Conservation (phyloP, 1,140 invertebrate species). For the Tetranychus cinnabarinus region DNA sequence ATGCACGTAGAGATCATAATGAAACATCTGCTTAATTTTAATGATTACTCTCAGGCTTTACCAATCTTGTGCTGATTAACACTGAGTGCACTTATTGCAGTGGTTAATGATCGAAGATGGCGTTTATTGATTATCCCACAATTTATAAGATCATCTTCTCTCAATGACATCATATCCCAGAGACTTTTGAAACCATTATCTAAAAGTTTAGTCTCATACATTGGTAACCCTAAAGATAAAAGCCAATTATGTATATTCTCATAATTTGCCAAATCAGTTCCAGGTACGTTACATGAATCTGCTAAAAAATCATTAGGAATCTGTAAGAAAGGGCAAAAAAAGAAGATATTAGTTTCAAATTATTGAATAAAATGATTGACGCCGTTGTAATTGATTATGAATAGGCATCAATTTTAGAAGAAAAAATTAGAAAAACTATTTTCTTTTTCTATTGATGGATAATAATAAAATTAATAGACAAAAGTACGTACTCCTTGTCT, state of each 20-base stretch:
- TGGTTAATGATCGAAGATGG: slow-evolving; percentile 12
- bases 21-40: too few species aligned
- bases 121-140: slow-evolving; percentile 11
- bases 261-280: slow-evolving; percentile 20
- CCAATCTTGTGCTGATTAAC: slow-evolving; percentile 8
- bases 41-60: neutral
- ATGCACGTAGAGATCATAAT: too few species aligned
- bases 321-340: slow-evolving; percentile 13
- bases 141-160: slow-evolving; percentile 10
- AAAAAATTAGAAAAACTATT: too few species aligned
- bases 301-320: slow-evolving; percentile 21
- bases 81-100: slow-evolving; percentile 13
- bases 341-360: neutral
- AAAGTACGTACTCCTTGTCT: slow-evolving; percentile 12
- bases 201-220: slow-evolving; percentile 18
- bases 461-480: neutral
- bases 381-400: too few species aligned
- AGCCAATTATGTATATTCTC: slow-evolving; percentile 20
- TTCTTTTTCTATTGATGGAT: too few species aligned
- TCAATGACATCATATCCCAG: slow-evolving; percentile 3
- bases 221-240: slow-evolving; percentile 23
- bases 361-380: neutral
- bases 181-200: slow-evolving; percentile 5
- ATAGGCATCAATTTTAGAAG: too few species aligned
- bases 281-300: slow-evolving; percentile 17